Base-by-base conservation (phyloP, 2,797 vertebrate species). In the Aplochiton taeniatus region DNA sequence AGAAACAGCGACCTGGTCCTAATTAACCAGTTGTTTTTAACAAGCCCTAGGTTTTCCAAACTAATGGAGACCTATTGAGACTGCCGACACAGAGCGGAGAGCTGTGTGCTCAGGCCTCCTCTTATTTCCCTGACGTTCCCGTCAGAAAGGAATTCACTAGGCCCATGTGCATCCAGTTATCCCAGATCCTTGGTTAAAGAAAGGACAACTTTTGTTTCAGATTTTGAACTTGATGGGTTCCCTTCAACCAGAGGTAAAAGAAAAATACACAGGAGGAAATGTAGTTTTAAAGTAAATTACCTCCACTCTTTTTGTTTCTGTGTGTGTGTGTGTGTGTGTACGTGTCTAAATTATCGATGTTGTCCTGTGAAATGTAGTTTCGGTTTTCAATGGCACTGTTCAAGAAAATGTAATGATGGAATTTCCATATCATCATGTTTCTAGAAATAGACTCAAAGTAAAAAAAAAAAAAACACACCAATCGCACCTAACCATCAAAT, bases 111-210 rank as follows among this genome's bases (percentile, higher is more conserved):
- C 64, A 51, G 53, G 58, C 63, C 47, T 44, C 55, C 42, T 69
- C 74, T 59, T 43, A 58, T 74, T 65, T 56, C 67, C 68, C 72
- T 71, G n/a, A n/a, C 62, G 31, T 43, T 65, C 49, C 47, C 45
- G 55, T 61, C 75, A 77, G 69, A 73, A 48, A 68, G 64, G 59
- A 77, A 46, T 73, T 46, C 48, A 14, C 59, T 1, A 45, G 61
- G 50, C 58, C 80, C 87, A 90, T 83, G 83, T 89, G 88, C 85
- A 78, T 87, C 76, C 78, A 82, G 84, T 89, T 90, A 90, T 88
- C 83, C 73, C 67, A 13, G 73, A 78, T 72, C 82, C 77, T 74
- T 62, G 77, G 65, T 85, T 85, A 72, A 64, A 78, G 81, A 87
- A 80, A 85, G 69, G 66, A 80, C 78, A 85, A 86, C 79, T 83